Percentiles rank a stretch among this genome's conserved stretches.
Evolutionary conservation across 2,888 invertebrate species (phyloP).

Genomic region (Hydropsyche betteni): DNA sequence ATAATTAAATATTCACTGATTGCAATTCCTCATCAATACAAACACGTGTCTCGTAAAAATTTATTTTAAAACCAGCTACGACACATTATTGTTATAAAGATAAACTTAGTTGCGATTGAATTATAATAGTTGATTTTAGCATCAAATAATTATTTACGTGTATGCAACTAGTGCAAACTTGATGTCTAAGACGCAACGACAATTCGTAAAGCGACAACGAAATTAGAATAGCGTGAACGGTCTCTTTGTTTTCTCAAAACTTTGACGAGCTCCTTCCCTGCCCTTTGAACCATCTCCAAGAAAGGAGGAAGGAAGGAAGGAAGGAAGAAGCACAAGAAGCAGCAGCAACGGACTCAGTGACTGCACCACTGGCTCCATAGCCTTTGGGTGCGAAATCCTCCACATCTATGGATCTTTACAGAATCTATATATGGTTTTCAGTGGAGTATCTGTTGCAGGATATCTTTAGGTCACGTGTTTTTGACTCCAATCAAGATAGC

Average conservation of each 20-base stretch:
- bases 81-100: too few species aligned
- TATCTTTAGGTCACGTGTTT: background rate
- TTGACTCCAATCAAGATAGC: background rate
- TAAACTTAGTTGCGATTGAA: too few species aligned
- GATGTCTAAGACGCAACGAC: too few species aligned
- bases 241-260: slow-evolving; percentile 31
- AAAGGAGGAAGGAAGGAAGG: slow-evolving; percentile 24
- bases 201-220: background rate
- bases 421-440: too few species aligned
- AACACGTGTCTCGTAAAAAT: too few species aligned
- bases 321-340: slow-evolving; percentile 1
- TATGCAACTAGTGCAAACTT: background rate
- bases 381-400: background rate
- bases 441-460: background rate
- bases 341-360: background rate
- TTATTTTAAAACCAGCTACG: too few species aligned
- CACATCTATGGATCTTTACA: too few species aligned
- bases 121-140: too few species aligned
- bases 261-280: background rate
- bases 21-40: too few species aligned
- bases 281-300: background rate
- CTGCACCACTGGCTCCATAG: background rate
- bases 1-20: too few species aligned
- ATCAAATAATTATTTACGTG: too few species aligned
- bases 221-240: slow-evolving; percentile 36